Evolutionary conservation across 2,888 invertebrate species (phyloP), one percentile per base, ranked within the genome.

Genomic region (Sarcophaga variegata): DNA sequence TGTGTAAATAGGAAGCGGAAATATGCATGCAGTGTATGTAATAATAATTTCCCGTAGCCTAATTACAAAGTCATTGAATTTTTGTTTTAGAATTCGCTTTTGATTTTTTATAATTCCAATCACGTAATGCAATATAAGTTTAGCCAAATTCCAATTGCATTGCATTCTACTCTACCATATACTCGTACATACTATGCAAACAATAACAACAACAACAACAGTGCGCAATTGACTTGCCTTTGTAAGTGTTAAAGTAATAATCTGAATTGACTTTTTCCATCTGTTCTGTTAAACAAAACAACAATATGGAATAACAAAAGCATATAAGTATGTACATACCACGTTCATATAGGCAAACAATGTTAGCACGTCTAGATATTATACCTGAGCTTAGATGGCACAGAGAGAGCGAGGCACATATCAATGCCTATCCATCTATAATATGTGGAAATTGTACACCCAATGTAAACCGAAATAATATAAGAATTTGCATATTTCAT

Each of bases 91-190:
- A 49, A 66, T 77, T 71, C 66, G 20, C 45, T 62, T 72, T 71
- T 49, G 25, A 45, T 37, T 62, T 62, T 77, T 47, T 27, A 76
- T 71, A 77, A 77, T 71, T 77, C 71, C 45, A 66, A 83, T 66
- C 77, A 83, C 76, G 82, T 71, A 76, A 37, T 62, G 63, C 76
- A 82, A 82, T 82, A 70, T 47, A 77, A 82, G 70, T 82, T 82
- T 82, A 76, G 76, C 47, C 70, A 71, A 71, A 76, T 71, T 82
- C 71, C 63, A 82, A 54, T 54, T 54, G 17, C 54, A 54, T 54
- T 54, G 54, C 54, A 54, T 54, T 54, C 17, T 17, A 54, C 5
- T 37, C 37, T 10, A 37, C 37, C 37, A 37, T 37, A 10, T 37
- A 37, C n/a, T n/a, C 8, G 2, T 37, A 8, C 37, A 37, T 37